Evolutionary conservation across 2,888 invertebrate species (phyloP).

Genomic region (Notodonta dromedarius): DNA sequence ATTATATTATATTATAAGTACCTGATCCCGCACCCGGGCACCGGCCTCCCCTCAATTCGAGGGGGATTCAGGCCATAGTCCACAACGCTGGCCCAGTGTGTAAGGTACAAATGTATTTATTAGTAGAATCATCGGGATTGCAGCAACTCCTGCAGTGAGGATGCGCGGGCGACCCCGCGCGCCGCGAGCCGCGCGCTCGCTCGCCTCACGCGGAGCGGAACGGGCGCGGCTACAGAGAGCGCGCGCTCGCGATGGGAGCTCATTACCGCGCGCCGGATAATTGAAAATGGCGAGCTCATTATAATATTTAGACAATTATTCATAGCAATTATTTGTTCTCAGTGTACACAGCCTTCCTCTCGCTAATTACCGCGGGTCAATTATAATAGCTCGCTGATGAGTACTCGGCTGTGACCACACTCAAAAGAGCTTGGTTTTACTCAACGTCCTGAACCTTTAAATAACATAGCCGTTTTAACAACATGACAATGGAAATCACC

Average conservation of each 20-base stretch:
- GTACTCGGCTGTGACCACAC: background rate
- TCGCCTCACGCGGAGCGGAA: conserved; percentile 36
- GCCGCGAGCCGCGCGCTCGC: conserved; percentile 7
- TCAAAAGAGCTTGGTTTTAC: background rate
- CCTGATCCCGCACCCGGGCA: no score
- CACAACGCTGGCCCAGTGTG: no score
- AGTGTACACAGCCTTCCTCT: conserved; percentile 34
- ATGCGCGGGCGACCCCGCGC: background rate
- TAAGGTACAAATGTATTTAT: no score
- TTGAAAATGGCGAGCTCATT: conserved; percentile 62
- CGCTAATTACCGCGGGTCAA: conserved; percentile 37
- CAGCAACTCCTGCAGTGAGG: background rate
- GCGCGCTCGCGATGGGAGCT: conserved; percentile 39
- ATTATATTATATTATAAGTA: no score
- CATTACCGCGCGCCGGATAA: conserved; percentile 53
- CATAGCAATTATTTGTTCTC: conserved; percentile 50
- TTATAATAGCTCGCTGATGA: conserved; percentile 16
- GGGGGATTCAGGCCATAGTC: no score
- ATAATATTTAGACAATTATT: conserved; percentile 62
- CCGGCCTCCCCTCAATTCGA: no score
- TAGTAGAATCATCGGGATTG: background rate
- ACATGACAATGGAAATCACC: no score
- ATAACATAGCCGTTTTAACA: no score
- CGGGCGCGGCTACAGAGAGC: conserved; percentile 7
- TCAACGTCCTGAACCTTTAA: no score